Evolutionary conservation across 2,888 invertebrate genomes (phyloP), one percentile per base, ranked within the genome.

Genomic region (Rhagonycha fulva): DNA sequence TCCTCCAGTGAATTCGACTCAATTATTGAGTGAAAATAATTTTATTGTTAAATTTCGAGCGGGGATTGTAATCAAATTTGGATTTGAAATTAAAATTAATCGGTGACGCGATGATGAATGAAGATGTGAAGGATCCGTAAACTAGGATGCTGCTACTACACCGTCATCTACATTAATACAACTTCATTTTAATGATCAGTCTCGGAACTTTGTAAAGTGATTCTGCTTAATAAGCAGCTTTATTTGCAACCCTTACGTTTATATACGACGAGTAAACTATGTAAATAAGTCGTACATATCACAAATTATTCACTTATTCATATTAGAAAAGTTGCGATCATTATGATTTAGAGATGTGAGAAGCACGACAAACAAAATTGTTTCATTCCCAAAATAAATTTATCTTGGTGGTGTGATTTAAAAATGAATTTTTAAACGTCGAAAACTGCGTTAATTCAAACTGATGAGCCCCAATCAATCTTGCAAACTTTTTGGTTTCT

Each of bases 71-170:
- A 23, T 24, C 24, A 47, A 66, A 72, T 62, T 76, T 69, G 70
- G 70, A 70, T 76, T 24, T 66, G 72, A 72, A 76, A 76, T 76
- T 76, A 76, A 76, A 76, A 76, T 76, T 72, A 76, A 76, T 76
- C 76, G 69, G 69, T 68, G 72, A 76, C 73, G 76, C 62, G 72
- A 70, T 76, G 75, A 75, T 75, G 61, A 75, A 75, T 75, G 62
- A 67, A 71, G 71, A 62, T 62, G 68, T 24, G 32, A 62, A 47
- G 47, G 63, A 26, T 61, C 62, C 75, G 75, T 71, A 24, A 47
- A 70, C 60, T 71, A 66, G 30, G 32, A 71, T 32, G 32, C 68
- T 68, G 70, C 70, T 67, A 72, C 72, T 71, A 23, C 14, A 66
- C 67, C 67, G 30, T 62, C 71, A 68, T 71, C 76, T 76, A 72